Base-by-base conservation (phyloP, 30 jellyfish, hydroid and myxozoan genomes). In the Pelagia noctiluca region DNA sequence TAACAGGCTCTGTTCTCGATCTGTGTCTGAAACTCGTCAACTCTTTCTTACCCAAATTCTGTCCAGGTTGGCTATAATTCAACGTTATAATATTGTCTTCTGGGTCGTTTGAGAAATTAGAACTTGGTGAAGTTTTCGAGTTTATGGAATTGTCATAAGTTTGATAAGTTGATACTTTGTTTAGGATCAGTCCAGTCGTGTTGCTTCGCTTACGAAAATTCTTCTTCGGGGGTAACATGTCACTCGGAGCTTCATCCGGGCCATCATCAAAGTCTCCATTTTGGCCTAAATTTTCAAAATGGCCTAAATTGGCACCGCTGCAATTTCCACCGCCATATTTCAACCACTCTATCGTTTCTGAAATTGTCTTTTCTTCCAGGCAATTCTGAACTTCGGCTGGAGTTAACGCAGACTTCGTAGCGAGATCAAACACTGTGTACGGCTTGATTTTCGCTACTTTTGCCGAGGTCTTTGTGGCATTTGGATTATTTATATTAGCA, bases 361-460 rank as follows among this genome's bases (percentile, higher is more conserved):
- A 48, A 32, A 22, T 63, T 33, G 46, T 63, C 24, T 57, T 96
- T 32, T 86, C 87, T 19, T 70, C 71, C 46, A 91, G 31, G 75
- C 98, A 91, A 21, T 46, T 65, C 12, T 80, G 84, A 28, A 91
- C 96, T 75, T 91, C 96, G 66, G 61, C 88, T 0, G 89, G 90
- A 3, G 87, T 72, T 29, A 91, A 76, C 3, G 88, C 85, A 23
- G 90, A 49, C 88, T 68, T 78, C 49, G 98, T 91, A 11, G 98
- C 62, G 49, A 91, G 34, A 86, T 91, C 98, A n/a, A 84, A 90
- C 0, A 91, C 98, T 10, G 98, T 84, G 47, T 91, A 91, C 7
- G 98, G 98, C 82, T 91, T 91, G 1, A 91, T 76, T 71, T 90
- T 90, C 23, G 95, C 91, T 1, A n/a, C n/a, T n/a, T n/a, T n/a